These are phyloP conservation scores for Leptinotarsa juncta DNA, from an alignment of 2,888 invertebrate species.

Conservation along the genomic window DNA sequence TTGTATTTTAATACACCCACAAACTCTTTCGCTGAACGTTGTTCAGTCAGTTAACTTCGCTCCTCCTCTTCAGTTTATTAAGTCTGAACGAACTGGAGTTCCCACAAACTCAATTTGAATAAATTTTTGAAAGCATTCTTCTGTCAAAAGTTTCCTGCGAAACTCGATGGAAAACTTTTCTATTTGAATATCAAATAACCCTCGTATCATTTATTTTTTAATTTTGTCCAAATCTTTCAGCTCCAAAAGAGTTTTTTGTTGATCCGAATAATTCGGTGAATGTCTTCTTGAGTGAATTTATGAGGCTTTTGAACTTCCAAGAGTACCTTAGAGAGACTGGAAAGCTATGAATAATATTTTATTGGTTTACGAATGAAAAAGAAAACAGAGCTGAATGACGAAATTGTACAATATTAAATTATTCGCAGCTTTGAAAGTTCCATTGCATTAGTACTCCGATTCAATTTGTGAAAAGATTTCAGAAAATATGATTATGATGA, in stretches of 20 bases:
- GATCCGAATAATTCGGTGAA: background rate
- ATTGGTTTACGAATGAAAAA: too few species aligned
- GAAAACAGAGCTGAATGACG: too few species aligned
- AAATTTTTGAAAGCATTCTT: background rate
- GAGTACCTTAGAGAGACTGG: too few species aligned
- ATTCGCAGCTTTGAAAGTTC: too few species aligned
- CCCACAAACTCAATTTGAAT: background rate
- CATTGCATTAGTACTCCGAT: too few species aligned
- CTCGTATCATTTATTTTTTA: slow-evolving; percentile 8
- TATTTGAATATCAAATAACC: slow-evolving; percentile 12
- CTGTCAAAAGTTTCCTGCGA: background rate
- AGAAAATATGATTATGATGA: too few species aligned
- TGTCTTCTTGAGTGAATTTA: background rate
- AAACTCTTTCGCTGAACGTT: too few species aligned
- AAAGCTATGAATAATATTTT: too few species aligned
- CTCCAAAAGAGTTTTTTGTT: background rate
- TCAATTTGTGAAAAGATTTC: too few species aligned
- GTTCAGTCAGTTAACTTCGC: background rate
- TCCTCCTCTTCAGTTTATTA: background rate
- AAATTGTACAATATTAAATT: too few species aligned
- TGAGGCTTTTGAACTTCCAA: background rate
- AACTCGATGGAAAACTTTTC: slow-evolving; percentile 2
- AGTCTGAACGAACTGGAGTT: background rate
- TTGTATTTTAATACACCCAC: too few species aligned
- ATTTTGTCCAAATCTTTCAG: background rate